A percentile compares a stretch with the other conserved stretches of the same genome.
phyloP scores from a whole-genome alignment of 2,888 invertebrate genomes.

The Stomorhina lunata region DNA sequence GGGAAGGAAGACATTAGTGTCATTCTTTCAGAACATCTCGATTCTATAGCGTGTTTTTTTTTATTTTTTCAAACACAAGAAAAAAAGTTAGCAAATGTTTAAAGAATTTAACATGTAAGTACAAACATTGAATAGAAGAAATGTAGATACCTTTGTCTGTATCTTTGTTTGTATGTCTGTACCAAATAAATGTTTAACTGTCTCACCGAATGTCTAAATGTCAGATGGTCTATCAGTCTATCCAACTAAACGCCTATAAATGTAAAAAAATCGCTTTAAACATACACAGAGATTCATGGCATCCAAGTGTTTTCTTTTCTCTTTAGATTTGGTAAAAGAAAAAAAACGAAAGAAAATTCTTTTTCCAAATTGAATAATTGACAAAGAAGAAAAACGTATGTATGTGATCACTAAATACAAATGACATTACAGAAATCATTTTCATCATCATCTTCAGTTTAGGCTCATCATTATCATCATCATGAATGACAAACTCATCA shows the following conservation, averaged over 20 bases:
- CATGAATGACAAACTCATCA: background rate
- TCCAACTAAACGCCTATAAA: background rate
- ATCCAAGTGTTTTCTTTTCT: slow-evolving; percentile 8
- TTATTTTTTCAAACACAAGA: background rate
- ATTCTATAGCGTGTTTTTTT: background rate
- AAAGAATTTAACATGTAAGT: slow-evolving; percentile 1
- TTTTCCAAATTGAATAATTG: slow-evolving; percentile 56
- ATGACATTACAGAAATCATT: slow-evolving; percentile 37
- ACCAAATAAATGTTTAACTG: too few relatives aligned
- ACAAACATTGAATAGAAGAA: background rate
- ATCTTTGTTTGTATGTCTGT: background rate
- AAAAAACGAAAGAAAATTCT: too few relatives aligned
- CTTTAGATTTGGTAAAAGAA: slow-evolving; percentile 40
- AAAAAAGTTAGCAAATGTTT: background rate
- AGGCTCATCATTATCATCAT: background rate
- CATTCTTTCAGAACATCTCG: background rate
- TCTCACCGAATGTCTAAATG: background rate
- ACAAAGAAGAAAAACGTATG: slow-evolving; percentile 33
- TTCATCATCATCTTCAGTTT: background rate
- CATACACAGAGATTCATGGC: background rate
- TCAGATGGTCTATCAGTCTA: background rate
- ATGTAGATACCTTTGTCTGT: background rate
- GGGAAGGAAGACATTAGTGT: too few relatives aligned
- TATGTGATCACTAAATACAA: slow-evolving; percentile 42
- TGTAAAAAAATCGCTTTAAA: background rate